Conservation (phyloP, 2,113 vertebrate species). For the Natator depressus region DNA sequence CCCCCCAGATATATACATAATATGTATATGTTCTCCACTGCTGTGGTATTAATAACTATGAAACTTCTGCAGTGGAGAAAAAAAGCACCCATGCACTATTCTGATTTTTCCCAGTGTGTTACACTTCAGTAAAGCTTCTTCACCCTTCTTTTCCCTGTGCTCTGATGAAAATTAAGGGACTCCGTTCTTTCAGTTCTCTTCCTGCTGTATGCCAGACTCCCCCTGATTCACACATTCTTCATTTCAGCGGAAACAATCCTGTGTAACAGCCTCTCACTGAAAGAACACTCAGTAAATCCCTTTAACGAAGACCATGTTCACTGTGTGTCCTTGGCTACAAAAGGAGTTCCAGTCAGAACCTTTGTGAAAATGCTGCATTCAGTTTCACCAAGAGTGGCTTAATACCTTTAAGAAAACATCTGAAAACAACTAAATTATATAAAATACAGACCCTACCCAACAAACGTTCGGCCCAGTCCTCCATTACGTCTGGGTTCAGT, state of each 20-base stretch:
- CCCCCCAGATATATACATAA: background rate
- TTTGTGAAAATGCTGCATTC: background rate
- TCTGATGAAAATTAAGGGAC: background rate
- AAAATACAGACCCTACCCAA: rapidly evolving
- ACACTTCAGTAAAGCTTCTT: background rate
- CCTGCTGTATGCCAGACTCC: background rate
- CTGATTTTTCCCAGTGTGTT: background rate
- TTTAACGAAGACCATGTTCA: background rate
- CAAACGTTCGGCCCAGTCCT: background rate
- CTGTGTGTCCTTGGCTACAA: background rate
- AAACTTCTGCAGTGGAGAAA: background rate
- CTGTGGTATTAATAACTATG: background rate
- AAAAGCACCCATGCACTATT: background rate
- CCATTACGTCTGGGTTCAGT: background rate
- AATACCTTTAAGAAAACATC: background rate
- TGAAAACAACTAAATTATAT: background rate
- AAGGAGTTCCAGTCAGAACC: background rate
- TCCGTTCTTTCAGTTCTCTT: background rate
- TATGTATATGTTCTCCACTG: background rate
- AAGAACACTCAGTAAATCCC: background rate
- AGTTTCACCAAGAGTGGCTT: background rate
- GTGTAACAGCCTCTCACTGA: background rate
- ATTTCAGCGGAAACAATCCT: background rate
- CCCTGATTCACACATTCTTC: background rate
- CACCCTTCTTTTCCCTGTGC: background rate